Evolutionary conservation across 2,888 invertebrate species (phyloP).

Genomic region (Desoria tigrina): DNA sequence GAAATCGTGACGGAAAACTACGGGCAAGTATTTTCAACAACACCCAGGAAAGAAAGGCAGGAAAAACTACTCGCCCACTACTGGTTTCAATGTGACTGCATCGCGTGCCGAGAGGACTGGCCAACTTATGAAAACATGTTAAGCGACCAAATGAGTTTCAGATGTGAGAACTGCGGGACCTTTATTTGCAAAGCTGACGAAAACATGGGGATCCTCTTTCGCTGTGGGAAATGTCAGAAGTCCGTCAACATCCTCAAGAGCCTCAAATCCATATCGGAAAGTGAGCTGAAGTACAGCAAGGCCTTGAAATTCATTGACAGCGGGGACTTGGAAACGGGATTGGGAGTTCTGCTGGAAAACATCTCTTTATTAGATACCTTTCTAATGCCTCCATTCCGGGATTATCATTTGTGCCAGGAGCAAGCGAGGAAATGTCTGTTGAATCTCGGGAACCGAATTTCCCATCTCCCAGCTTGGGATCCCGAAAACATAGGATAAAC

Average conservation of each 20-base stretch:
- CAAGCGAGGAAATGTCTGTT: constrained; percentile 70
- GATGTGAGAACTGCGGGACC: constrained; percentile 49
- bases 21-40: constrained; percentile 73
- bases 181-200: constrained; percentile 42
- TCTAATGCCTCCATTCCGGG: constrained; percentile 71
- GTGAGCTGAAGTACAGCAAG: constrained; percentile 46
- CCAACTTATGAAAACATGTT: constrained; percentile 67
- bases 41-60: constrained; percentile 64
- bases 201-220: constrained; percentile 43
- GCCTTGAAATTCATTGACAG: constrained; percentile 47
- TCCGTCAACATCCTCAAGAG: constrained; percentile 49
- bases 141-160: constrained; percentile 36
- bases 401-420: constrained; percentile 75
- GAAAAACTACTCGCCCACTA: constrained; percentile 59
- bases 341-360: constrained; percentile 48
- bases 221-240: constrained; percentile 42
- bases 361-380: constrained; percentile 56
- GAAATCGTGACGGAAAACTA: constrained; percentile 80
- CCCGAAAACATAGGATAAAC: constrained; percentile 18
- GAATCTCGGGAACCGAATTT: constrained; percentile 63
- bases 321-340: constrained; percentile 54
- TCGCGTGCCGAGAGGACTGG: constrained; percentile 75
- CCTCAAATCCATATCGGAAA: constrained; percentile 48
- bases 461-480: constrained; percentile 31
- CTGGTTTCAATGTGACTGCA: constrained; percentile 73